Conservation (phyloP, 2,888 invertebrate genomes). For the Lithophane socia region DNA sequence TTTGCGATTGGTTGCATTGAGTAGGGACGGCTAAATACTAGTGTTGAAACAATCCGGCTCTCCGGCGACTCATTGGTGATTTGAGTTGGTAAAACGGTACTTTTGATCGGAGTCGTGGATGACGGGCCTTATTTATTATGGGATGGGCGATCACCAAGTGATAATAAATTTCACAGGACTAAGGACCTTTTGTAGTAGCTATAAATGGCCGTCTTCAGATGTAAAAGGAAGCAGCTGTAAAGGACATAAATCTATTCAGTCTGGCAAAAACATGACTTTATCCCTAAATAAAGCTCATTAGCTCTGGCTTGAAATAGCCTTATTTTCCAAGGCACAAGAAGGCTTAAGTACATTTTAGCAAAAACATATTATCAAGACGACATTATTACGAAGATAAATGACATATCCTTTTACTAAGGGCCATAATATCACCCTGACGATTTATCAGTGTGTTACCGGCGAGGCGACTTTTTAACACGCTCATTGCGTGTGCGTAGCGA, state of each 20-base stretch:
- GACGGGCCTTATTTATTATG: background rate
- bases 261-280: background rate
- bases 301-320: background rate
- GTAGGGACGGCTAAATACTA: too few species aligned
- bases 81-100: background rate
- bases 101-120: background rate
- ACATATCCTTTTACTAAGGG: constrained; percentile 7
- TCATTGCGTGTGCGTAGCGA: too few species aligned
- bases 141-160: background rate
- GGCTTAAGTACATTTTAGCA: constrained; percentile 8
- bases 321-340: constrained; percentile 10
- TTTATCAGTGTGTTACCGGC: too few species aligned
- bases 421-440: too few species aligned
- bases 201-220: background rate
- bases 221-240: background rate
- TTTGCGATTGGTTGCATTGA: too few species aligned
- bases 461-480: too few species aligned
- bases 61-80: background rate
- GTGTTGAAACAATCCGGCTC: background rate
- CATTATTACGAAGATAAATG: constrained; percentile 44
- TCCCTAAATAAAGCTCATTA: background rate
- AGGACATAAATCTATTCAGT: constrained; percentile 13
- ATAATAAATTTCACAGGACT: background rate
- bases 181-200: too few species aligned
- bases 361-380: constrained; percentile 33